A percentile compares a stretch with the other conserved stretches of the same genome.
These are phyloP conservation scores for Molossus molossus DNA, from an alignment of 2,797 vertebrate genomes.

Conservation along the genomic window DNA sequence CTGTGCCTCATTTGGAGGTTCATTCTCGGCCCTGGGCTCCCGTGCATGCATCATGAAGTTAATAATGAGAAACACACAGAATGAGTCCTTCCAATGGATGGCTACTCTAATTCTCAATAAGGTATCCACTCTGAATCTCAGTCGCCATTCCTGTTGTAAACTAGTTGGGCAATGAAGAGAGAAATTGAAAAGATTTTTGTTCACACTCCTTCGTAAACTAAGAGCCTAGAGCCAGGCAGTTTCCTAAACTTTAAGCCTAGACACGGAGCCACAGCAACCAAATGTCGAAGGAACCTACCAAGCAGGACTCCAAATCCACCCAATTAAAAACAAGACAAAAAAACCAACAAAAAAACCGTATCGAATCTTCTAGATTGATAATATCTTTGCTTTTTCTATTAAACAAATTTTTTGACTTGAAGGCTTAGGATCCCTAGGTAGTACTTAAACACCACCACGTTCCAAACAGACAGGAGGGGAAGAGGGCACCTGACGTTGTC, in stretches of 20 bases:
- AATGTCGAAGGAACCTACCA: neutral
- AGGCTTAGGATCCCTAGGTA: neutral
- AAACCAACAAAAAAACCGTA: neutral
- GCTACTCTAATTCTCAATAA: conserved; percentile 32
- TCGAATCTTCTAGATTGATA: neutral
- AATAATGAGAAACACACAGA: neutral
- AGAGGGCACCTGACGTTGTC: neutral
- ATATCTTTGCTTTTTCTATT: neutral
- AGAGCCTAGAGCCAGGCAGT: neutral
- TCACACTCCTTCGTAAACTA: neutral
- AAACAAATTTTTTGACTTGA: neutral
- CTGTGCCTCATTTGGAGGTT: neutral
- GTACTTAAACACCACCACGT: neutral
- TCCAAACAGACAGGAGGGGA: neutral
- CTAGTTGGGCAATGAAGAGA: neutral
- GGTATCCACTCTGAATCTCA: neutral
- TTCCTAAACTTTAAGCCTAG: neutral
- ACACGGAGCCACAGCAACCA: neutral
- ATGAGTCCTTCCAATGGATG: neutral
- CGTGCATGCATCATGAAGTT: neutral
- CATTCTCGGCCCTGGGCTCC: neutral
- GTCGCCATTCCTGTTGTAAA: neutral
- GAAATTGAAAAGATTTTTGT: neutral
- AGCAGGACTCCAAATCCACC: neutral
- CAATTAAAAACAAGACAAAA: neutral